Evolutionary conservation across 2,888 invertebrate genomes (phyloP).

Genomic region (Mayetiola destructor): DNA sequence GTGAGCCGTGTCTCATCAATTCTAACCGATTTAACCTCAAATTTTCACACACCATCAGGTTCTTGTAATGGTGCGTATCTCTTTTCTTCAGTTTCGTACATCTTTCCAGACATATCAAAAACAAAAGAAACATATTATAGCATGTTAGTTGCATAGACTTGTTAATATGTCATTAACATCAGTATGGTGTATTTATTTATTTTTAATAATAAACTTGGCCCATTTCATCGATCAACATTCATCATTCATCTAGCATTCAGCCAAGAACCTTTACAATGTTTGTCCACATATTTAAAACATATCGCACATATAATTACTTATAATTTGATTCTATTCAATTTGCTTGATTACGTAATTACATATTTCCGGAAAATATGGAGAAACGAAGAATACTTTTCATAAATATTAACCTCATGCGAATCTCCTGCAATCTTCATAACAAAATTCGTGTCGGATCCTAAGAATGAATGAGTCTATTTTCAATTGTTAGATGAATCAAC

Average conservation of each 20-base stretch:
- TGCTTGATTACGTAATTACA: background rate
- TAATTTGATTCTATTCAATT: background rate
- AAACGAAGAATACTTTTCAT: background rate
- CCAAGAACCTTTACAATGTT: no score
- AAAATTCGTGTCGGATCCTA: no score
- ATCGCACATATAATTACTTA: no score
- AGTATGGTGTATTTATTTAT: no score
- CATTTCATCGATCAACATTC: no score
- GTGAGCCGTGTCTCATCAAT: background rate
- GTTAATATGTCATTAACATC: background rate
- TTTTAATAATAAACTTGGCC: no score
- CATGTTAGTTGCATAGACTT: background rate
- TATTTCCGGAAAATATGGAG: background rate
- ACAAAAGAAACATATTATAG: background rate
- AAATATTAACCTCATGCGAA: no score
- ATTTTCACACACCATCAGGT: background rate
- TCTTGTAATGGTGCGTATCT: constrained; percentile 5
- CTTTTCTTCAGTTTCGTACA: background rate
- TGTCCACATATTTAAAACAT: no score
- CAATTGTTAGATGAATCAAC: constrained; percentile 43
- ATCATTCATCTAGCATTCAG: no score
- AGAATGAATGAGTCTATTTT: background rate
- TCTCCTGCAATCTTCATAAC: background rate
- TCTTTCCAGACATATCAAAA: background rate
- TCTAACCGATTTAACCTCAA: background rate